Percentiles rank a stretch among this genome's conserved stretches.
These are phyloP conservation scores for Coleophora deauratella DNA, from an alignment of 2,888 invertebrate species.

Conservation along the genomic window DNA sequence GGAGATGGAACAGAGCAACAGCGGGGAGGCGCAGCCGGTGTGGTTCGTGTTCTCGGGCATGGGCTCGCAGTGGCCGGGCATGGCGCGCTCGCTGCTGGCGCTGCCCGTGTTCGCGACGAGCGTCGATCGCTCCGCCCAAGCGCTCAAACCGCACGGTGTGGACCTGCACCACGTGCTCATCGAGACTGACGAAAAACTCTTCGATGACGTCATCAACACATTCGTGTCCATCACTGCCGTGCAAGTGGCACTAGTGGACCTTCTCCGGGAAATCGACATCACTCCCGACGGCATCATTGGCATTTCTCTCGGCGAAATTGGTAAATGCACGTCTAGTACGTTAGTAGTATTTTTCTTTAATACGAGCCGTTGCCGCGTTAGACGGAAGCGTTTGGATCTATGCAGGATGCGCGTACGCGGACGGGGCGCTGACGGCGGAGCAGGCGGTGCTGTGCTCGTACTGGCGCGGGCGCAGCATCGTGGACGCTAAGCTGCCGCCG, in stretches of 20 bases:
- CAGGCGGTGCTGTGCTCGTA: conserved; percentile 96
- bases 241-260: conserved; percentile 96
- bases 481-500: conserved; percentile 80
- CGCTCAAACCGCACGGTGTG: conserved; percentile 84
- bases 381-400: neutral
- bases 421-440: conserved; percentile 94
- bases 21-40: conserved; percentile 81
- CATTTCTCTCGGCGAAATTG: conserved; percentile 94
- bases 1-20: conserved; percentile 39
- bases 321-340: no score
- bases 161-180: conserved; percentile 88
- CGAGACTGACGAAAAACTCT: conserved; percentile 82
- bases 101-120: conserved; percentile 87
- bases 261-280: conserved; percentile 83
- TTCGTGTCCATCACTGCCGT: conserved; percentile 96
- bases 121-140: conserved; percentile 83
- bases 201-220: conserved; percentile 90
- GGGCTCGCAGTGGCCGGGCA: conserved; percentile 98
- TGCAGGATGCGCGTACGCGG: conserved; percentile 96
- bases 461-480: conserved; percentile 90
- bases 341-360: no score
- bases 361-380: no score
- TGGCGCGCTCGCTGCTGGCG: conserved; percentile 90
- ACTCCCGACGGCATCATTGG: conserved; percentile 96
- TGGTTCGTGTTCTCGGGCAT: conserved; percentile 99